These are phyloP conservation scores for Brachionus rubens DNA, from an alignment of 1,140 invertebrate genomes.

Conservation along the genomic window DNA sequence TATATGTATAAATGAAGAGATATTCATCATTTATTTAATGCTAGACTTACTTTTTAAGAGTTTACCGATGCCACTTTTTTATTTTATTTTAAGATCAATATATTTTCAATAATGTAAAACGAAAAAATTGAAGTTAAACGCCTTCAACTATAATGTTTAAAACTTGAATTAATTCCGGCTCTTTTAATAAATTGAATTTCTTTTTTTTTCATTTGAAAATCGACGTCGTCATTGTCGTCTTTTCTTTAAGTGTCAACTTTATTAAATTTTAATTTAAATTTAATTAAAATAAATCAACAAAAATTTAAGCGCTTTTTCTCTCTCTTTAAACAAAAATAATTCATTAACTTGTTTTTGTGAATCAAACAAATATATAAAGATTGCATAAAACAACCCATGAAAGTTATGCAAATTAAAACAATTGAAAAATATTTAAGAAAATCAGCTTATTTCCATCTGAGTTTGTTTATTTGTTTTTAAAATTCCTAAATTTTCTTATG, in stretches of 20 bases:
- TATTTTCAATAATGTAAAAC: background rate
- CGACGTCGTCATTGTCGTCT: background rate
- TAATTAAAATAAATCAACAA: slow-evolving; percentile 42
- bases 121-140: too few species aligned
- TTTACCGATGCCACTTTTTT: slow-evolving; percentile 37
- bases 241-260: slow-evolving; percentile 35
- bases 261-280: slow-evolving; percentile 42
- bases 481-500: too few species aligned
- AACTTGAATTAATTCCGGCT: slow-evolving; percentile 39
- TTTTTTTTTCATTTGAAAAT: background rate
- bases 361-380: too few species aligned
- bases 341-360: slow-evolving; percentile 13
- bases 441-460: too few species aligned
- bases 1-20: background rate
- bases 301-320: slow-evolving; percentile 1
- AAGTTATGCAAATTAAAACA: too few species aligned
- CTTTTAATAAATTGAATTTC: background rate
- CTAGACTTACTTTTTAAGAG: slow-evolving; percentile 37
- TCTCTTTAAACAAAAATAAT: too few species aligned
- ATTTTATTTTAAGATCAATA: background rate
- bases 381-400: too few species aligned
- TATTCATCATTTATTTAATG: slow-evolving; percentile 44
- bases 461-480: too few species aligned
- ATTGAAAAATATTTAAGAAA: too few species aligned
- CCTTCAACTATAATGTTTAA: slow-evolving; percentile 1